Evolutionary conservation across 2,797 vertebrate genomes (phyloP).

Genomic region (Falco peregrinus): DNA sequence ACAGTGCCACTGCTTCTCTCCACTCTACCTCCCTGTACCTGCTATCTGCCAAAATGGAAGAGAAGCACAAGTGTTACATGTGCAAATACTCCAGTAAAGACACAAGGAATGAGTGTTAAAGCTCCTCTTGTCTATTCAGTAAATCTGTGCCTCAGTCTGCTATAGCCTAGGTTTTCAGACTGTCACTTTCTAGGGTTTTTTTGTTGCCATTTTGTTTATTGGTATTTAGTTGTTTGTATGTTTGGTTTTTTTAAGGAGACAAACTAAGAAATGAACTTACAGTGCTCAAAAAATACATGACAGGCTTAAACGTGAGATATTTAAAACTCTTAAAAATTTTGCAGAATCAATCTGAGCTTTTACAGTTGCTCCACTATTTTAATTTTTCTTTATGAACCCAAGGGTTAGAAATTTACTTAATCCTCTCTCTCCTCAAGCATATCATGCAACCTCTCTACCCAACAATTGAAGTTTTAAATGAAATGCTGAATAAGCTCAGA

Average conservation of each 20-base stretch:
- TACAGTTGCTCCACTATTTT: not conserved
- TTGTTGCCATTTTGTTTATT: not conserved
- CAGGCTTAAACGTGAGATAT: not conserved
- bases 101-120: not conserved
- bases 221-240: not conserved
- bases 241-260: not conserved
- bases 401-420: not conserved
- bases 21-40: not conserved
- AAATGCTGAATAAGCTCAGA: not conserved
- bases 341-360: not conserved
- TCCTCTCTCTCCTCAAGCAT: not conserved
- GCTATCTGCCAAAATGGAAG: not conserved
- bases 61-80: not conserved
- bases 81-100: not conserved
- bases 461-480: not conserved
- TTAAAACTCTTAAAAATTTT: not conserved
- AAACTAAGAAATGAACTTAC: not conserved
- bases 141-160: not conserved
- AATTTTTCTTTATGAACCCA: not conserved
- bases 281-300: fast-evolving
- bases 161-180: not conserved
- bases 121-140: not conserved
- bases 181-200: not conserved
- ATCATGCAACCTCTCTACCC: not conserved
- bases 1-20: not conserved